Evolutionary conservation across 1,140 invertebrate species (phyloP).

Genomic region (Drosophila malerkotliana): DNA sequence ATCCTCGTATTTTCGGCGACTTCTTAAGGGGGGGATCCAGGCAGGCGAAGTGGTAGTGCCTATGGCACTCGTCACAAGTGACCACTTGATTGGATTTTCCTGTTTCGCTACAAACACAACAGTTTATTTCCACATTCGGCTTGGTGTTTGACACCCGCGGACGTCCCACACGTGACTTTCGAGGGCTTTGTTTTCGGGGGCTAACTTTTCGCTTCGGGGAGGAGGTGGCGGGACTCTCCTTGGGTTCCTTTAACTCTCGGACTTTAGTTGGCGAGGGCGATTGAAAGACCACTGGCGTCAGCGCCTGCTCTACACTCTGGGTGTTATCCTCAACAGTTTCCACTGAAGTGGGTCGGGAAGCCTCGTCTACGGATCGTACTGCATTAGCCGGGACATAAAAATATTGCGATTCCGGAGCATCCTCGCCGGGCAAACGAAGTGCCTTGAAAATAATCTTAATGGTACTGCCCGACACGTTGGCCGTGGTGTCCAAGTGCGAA

Average conservation of each 20-base stretch:
- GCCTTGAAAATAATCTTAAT: slow-evolving; percentile 90
- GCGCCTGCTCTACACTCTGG: slow-evolving; percentile 23
- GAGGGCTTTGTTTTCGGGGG: slow-evolving; percentile 66
- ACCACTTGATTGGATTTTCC: slow-evolving; percentile 74
- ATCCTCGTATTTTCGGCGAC: slow-evolving; percentile 95
- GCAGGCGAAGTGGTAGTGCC: slow-evolving; percentile 96
- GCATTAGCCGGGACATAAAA: slow-evolving; percentile 83
- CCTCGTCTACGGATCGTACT: slow-evolving; percentile 78
- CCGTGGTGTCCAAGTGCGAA: slow-evolving; percentile 84
- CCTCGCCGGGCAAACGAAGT: slow-evolving; percentile 89
- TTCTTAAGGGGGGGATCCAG: slow-evolving; percentile 96
- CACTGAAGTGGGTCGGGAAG: slow-evolving; percentile 78
- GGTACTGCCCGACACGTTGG: slow-evolving; percentile 81
- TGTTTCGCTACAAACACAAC: slow-evolving; percentile 66
- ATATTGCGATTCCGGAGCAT: slow-evolving; percentile 77
- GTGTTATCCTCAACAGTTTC: slow-evolving; percentile 78
- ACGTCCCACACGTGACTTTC: slow-evolving; percentile 61
- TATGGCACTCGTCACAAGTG: slow-evolving; percentile 96
- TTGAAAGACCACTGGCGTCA: slow-evolving; percentile 29
- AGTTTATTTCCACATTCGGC: slow-evolving; percentile 56
- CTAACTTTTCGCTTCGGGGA: slow-evolving; percentile 57
- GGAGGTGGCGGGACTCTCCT: slow-evolving; percentile 14
- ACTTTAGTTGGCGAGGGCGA: slow-evolving; percentile 17
- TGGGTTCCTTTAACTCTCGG: slow-evolving; percentile 40
- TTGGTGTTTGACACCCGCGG: slow-evolving; percentile 55